Percentiles rank a stretch among this genome's conserved stretches.
Evolutionary conservation across 1,140 invertebrate species (phyloP).

Genomic region (Leptopilina boulardi): DNA sequence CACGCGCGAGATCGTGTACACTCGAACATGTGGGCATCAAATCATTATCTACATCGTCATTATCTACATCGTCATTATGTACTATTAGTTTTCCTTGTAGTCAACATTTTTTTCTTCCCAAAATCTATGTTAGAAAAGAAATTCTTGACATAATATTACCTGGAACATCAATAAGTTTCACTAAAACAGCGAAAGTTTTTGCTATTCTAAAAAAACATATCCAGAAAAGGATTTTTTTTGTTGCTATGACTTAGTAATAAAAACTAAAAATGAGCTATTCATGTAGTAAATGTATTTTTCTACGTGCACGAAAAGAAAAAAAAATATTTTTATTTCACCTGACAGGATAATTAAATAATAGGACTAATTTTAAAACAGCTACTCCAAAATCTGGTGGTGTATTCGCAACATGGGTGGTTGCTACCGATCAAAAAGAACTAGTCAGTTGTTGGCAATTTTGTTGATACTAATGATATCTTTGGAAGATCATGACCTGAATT

Average conservation of each 20-base stretch:
- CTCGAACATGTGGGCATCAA: conserved; percentile 64
- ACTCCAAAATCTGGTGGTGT: conserved; percentile 16
- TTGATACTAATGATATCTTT: conserved; percentile 28
- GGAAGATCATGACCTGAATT: conserved; percentile 6
- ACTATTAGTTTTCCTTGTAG: conserved; percentile 30
- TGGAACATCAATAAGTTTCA: too few relatives aligned
- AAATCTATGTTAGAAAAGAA: background rate
- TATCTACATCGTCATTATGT: conserved; percentile 42
- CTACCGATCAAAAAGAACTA: conserved; percentile 14
- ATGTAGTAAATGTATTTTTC: too few relatives aligned
- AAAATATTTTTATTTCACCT: background rate
- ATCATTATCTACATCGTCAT: conserved; percentile 61
- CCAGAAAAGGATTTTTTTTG: too few relatives aligned
- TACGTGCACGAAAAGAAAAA: too few relatives aligned
- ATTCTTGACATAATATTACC: too few relatives aligned
- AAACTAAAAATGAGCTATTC: too few relatives aligned
- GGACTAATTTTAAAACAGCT: background rate
- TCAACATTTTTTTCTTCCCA: background rate
- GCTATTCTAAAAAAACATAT: too few relatives aligned
- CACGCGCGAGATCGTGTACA: conserved; percentile 51
- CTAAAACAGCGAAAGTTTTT: too few relatives aligned
- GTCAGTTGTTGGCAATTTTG: conserved; percentile 18
- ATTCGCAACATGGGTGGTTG: conserved; percentile 11
- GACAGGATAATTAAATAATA: background rate
- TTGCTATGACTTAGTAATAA: too few relatives aligned